These are phyloP conservation scores for Daptonema setosum DNA, from an alignment of 2,888 invertebrate genomes.

Conservation along the genomic window DNA sequence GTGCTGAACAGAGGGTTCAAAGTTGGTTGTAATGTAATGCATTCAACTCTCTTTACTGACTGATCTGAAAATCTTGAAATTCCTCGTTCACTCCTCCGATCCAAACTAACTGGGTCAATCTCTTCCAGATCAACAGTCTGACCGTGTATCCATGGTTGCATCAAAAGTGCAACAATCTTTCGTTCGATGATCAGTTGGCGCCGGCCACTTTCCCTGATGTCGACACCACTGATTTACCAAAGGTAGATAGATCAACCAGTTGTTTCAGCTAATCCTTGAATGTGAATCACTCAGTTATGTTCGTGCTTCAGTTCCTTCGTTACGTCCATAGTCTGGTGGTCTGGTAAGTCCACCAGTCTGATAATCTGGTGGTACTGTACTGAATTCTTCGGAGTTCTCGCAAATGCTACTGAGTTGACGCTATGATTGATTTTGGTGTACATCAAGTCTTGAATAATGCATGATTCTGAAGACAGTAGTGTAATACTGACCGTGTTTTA, in stretches of 20 bases:
- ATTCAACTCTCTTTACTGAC: neutral
- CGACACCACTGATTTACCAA: constrained; percentile 45
- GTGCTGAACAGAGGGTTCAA: constrained; percentile 56
- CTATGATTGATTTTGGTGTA: too few relatives aligned
- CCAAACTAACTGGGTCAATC: neutral
- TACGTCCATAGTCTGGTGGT: too few relatives aligned
- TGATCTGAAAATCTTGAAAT: neutral
- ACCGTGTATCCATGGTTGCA: constrained; percentile 82
- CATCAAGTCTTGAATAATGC: too few relatives aligned
- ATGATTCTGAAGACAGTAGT: too few relatives aligned
- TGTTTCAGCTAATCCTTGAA: too few relatives aligned
- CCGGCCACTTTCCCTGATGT: constrained; percentile 67
- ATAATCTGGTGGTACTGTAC: too few relatives aligned
- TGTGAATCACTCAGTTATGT: too few relatives aligned
- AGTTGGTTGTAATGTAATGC: constrained; percentile 8
- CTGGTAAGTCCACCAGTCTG: too few relatives aligned
- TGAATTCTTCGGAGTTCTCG: too few relatives aligned
- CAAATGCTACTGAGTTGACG: too few relatives aligned
- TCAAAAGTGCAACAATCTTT: constrained; percentile 69
- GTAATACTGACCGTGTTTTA: too few relatives aligned
- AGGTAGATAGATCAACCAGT: neutral
- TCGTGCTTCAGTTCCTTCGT: too few relatives aligned
- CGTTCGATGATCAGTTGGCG: constrained; percentile 54
- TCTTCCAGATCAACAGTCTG: constrained; percentile 40
- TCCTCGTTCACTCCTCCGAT: neutral